Conservation (phyloP, 2,888 invertebrate species). For the Linnaemya vulpina region DNA sequence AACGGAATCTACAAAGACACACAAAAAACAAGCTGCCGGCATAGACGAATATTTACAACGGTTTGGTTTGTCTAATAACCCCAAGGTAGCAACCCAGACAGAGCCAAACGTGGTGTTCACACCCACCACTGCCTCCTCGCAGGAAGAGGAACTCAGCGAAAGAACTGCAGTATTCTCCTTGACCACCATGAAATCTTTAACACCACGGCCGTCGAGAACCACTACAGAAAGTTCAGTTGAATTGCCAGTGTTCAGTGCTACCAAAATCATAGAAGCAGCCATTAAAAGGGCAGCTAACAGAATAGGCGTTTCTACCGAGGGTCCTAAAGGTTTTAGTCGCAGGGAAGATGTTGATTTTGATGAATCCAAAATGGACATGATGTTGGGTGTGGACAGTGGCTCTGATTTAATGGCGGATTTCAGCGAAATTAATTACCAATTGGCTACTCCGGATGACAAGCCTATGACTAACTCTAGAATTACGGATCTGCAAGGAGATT, state of each 20-base stretch:
- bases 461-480: not conserved
- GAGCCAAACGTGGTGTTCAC: slow-evolving; percentile 21
- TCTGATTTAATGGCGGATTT: slow-evolving; percentile 78
- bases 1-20: not conserved
- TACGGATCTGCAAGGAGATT: slow-evolving; percentile 62
- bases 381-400: slow-evolving; percentile 72
- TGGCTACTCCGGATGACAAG: slow-evolving; percentile 75
- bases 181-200: slow-evolving; percentile 77
- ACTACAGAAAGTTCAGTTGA: slow-evolving; percentile 78
- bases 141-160: slow-evolving; percentile 59
- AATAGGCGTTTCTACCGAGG: slow-evolving; percentile 78
- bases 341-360: slow-evolving; percentile 75
- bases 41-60: slow-evolving; percentile 59
- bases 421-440: slow-evolving; percentile 79
- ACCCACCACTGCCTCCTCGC: slow-evolving; percentile 47
- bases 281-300: slow-evolving; percentile 79
- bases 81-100: not conserved
- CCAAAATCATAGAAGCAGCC: slow-evolving; percentile 80
- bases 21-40: slow-evolving; percentile 19
- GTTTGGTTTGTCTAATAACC: slow-evolving; percentile 42
- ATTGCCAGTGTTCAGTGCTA: slow-evolving; percentile 79
- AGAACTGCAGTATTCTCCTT: slow-evolving; percentile 78
- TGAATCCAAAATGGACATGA: slow-evolving; percentile 62
- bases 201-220: slow-evolving; percentile 74
- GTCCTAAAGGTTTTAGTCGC: slow-evolving; percentile 73